A percentile compares a stretch with the other conserved stretches of the same genome.
Evolutionary conservation across 2,797 vertebrate genomes (phyloP).

Genomic region (Lacerta viridis): DNA sequence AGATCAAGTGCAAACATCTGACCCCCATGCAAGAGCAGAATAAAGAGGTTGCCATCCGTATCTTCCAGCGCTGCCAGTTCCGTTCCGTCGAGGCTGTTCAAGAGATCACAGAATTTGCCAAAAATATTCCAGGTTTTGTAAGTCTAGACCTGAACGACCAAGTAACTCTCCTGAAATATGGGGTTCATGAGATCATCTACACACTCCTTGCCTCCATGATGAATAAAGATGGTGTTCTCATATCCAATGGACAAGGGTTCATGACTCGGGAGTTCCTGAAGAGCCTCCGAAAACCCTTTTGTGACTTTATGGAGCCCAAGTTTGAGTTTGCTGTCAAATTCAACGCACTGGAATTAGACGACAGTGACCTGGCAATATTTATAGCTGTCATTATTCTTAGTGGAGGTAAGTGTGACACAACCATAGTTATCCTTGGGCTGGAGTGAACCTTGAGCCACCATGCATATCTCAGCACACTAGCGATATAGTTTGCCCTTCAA

Average conservation of each 20-base stretch:
- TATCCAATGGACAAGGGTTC: slow-evolving; percentile 97
- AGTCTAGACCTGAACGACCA: slow-evolving; percentile 96
- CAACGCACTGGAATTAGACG: slow-evolving; percentile 96
- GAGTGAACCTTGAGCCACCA: not conserved
- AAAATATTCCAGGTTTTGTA: slow-evolving; percentile 97
- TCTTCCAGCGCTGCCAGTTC: slow-evolving; percentile 96
- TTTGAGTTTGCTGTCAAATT: slow-evolving; percentile 99
- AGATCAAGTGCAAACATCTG: slow-evolving; percentile 89
- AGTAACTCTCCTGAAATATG: slow-evolving; percentile 95
- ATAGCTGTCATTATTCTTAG: slow-evolving; percentile 98
- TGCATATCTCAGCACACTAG: not conserved
- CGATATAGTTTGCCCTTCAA: not conserved
- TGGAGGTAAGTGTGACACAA: slow-evolving; percentile 87
- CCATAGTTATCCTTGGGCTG: not conserved
- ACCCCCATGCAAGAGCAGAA: slow-evolving; percentile 84
- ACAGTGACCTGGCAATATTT: slow-evolving; percentile 97
- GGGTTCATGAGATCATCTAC: slow-evolving; percentile 96
- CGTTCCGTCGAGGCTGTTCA: slow-evolving; percentile 95
- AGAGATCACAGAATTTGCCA: slow-evolving; percentile 98
- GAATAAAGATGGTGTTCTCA: slow-evolving; percentile 98
- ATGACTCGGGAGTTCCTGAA: slow-evolving; percentile 99
- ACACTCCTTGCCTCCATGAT: slow-evolving; percentile 97
- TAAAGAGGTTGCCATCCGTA: slow-evolving; percentile 93
- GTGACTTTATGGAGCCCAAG: slow-evolving; percentile 98
- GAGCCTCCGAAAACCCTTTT: slow-evolving; percentile 95